phyloP scores from a whole-genome alignment of 1,140 invertebrate species.

The Magallana gigas region DNA sequence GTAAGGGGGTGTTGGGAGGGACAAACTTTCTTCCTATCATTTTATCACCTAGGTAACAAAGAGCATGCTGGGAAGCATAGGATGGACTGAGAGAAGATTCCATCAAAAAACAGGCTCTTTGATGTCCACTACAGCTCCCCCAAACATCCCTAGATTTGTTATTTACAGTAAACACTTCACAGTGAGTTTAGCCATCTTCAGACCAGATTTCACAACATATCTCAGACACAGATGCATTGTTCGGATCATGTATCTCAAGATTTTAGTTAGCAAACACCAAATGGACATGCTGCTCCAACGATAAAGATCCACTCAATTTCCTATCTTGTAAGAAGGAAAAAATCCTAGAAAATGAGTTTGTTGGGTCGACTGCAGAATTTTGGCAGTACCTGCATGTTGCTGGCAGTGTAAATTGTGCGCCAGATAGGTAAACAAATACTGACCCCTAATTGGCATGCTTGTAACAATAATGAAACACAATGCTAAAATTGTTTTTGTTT shows the following conservation, averaged over 20 bases:
- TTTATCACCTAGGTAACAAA: no score
- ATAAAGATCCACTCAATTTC: background rate
- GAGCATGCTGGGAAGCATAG: no score
- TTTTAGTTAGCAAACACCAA: background rate
- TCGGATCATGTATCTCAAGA: background rate
- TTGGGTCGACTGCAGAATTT: background rate
- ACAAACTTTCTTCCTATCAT: no score
- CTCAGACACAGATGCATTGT: background rate
- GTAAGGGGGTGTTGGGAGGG: no score
- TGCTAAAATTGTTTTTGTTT: slow-evolving; percentile 4
- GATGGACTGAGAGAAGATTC: background rate
- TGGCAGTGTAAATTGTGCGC: background rate
- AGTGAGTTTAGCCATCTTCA: slow-evolving; percentile 5
- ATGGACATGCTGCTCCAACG: background rate
- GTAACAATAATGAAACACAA: background rate
- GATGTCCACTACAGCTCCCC: background rate
- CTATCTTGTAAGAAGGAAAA: background rate
- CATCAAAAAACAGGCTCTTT: background rate
- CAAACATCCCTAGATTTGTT: background rate
- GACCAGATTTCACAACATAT: background rate
- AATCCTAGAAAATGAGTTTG: background rate
- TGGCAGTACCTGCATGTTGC: background rate
- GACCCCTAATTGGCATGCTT: background rate
- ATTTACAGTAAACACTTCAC: background rate
- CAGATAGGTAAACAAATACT: background rate